phyloP scores from a whole-genome alignment of 2,797 vertebrate genomes.

The Myotis findleyi region DNA sequence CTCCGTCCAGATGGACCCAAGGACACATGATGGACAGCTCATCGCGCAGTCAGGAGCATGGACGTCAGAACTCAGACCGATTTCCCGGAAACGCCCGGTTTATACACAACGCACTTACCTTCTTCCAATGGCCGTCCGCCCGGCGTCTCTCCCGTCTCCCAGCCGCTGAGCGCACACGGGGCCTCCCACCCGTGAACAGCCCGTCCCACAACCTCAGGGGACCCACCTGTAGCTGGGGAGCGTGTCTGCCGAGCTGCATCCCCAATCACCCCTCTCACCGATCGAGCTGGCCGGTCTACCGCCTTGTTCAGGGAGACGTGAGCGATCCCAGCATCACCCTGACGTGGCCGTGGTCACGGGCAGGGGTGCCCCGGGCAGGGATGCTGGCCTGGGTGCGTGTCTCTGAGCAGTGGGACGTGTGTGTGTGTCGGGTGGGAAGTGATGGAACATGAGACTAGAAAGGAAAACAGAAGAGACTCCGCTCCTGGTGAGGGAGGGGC shows the following conservation, averaged over 20 bases:
- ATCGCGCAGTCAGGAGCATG: background rate
- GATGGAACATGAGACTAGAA: background rate
- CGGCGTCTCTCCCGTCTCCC: background rate
- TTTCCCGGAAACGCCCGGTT: background rate
- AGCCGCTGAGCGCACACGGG: background rate
- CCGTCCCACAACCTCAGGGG: accelerated
- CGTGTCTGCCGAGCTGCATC: background rate
- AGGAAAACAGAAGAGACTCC: background rate
- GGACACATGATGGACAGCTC: background rate
- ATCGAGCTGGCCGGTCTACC: no score
- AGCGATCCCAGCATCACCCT: background rate
- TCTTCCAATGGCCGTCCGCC: background rate
- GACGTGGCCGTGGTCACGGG: background rate
- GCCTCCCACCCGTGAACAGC: no score
- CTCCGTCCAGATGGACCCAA: background rate
- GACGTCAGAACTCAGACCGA: background rate
- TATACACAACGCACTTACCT: background rate
- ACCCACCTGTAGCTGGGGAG: background rate
- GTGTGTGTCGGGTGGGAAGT: background rate
- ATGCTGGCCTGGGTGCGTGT: background rate
- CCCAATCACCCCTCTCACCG: background rate
- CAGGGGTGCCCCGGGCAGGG: background rate
- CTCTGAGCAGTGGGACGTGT: background rate
- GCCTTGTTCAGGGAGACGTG: background rate
- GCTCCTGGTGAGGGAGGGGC: background rate